A percentile compares a stretch with the other conserved stretches of the same genome.
phyloP scores from a whole-genome alignment of 2,113 vertebrate genomes.

The Sterrhoptilus dennistouni region DNA sequence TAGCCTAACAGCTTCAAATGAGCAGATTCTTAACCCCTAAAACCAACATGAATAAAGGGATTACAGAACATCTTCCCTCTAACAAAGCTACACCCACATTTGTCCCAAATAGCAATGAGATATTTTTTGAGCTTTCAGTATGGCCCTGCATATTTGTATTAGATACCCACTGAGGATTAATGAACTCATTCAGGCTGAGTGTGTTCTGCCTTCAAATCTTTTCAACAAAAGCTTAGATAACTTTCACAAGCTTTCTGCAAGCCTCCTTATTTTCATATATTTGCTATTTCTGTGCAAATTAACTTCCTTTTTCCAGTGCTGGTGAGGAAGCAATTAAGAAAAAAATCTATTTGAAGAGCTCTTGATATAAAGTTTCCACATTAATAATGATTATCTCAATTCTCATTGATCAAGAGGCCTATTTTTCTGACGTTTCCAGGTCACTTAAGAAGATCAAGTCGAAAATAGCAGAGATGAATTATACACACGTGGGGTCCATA shows the following conservation, averaged over 20 bases:
- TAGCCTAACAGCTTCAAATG: neutral
- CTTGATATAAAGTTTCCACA: neutral
- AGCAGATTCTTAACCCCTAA: neutral
- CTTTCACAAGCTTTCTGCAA: neutral
- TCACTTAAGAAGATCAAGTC: neutral
- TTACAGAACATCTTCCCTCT: neutral
- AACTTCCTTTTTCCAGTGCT: neutral
- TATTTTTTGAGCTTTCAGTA: neutral
- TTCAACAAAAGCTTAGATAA: neutral
- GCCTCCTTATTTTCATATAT: neutral
- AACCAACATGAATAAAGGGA: neutral
- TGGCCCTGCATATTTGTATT: neutral
- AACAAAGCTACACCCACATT: neutral
- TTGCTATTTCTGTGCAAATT: neutral
- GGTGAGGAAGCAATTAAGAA: neutral
- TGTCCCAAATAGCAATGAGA: neutral
- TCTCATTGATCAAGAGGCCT: neutral
- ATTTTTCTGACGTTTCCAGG: neutral
- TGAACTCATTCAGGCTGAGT: neutral
- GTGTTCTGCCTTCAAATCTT: neutral
- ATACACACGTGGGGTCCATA: neutral
- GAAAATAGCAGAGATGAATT: neutral
- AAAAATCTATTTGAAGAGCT: neutral
- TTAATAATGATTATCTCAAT: neutral
- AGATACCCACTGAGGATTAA: neutral